A percentile compares a stretch with the other conserved stretches of the same genome.
Evolutionary conservation across 2,797 vertebrate genomes (phyloP).

Genomic region (Rhinatrema bivittatum): DNA sequence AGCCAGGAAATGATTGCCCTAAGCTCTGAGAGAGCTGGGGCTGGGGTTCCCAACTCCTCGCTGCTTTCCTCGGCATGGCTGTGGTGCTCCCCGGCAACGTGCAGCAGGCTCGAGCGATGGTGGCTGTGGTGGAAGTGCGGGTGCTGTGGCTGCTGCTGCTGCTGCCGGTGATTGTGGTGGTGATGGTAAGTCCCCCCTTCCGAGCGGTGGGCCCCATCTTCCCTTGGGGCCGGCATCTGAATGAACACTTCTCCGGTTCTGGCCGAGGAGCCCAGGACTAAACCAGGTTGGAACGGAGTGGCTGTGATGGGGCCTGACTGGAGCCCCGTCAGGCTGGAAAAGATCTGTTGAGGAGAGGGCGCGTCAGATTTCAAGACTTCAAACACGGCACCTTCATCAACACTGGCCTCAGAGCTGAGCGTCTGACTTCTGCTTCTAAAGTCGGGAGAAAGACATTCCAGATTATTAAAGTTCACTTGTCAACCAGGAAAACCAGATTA

Average conservation of each 20-base stretch:
- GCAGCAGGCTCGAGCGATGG: slow-evolving; percentile 80
- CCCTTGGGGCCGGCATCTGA: slow-evolving; percentile 82
- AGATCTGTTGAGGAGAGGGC: slow-evolving; percentile 77
- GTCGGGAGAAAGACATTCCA: background rate
- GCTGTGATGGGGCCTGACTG: slow-evolving; percentile 69
- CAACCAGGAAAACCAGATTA: background rate
- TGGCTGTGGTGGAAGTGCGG: slow-evolving; percentile 79
- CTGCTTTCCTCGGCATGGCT: slow-evolving; percentile 68
- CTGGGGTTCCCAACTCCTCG: slow-evolving; percentile 75
- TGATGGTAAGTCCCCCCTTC: slow-evolving; percentile 62
- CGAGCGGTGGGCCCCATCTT: slow-evolving; percentile 64
- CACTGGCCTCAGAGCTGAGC: slow-evolving; percentile 79
- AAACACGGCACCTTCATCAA: slow-evolving; percentile 86
- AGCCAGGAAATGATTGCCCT: slow-evolving; percentile 88
- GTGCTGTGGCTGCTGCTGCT: slow-evolving; percentile 63
- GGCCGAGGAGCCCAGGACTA: slow-evolving; percentile 80
- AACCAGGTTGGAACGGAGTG: slow-evolving; percentile 74
- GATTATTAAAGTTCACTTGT: too few relatives aligned
- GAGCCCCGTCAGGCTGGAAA: slow-evolving; percentile 81
- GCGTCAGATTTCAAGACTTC: slow-evolving; percentile 87
- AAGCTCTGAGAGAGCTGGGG: slow-evolving; percentile 86
- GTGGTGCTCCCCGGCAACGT: slow-evolving; percentile 75
- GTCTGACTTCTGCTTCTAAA: slow-evolving; percentile 83
- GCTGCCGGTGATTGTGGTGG: slow-evolving; percentile 67
- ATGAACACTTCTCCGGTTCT: slow-evolving; percentile 79